A percentile compares a stretch with the other conserved stretches of the same genome.
These are phyloP conservation scores for Tragopan temminckii DNA, from an alignment of 2,797 vertebrate species.

Conservation along the genomic window DNA sequence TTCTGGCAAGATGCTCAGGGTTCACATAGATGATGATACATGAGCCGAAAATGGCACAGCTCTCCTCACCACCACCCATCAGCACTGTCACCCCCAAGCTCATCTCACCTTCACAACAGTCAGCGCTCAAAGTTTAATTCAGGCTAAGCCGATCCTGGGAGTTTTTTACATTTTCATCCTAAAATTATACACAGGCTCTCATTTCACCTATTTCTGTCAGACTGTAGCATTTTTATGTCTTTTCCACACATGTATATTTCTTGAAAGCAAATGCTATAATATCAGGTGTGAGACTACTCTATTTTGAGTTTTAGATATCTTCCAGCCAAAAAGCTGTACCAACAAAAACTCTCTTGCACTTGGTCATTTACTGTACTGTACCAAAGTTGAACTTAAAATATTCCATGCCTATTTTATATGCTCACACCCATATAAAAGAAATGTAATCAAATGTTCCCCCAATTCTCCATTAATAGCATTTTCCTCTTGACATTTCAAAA, in stretches of 20 bases:
- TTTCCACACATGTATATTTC: conserved; percentile 65
- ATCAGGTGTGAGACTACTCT: conserved; percentile 74
- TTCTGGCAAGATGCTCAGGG: conserved; percentile 48
- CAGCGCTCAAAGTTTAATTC: conserved; percentile 58
- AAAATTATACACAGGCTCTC: conserved; percentile 65
- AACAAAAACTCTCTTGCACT: conserved; percentile 71
- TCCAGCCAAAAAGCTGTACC: conserved; percentile 76
- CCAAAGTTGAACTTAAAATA: conserved; percentile 58
- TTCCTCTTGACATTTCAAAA: background rate
- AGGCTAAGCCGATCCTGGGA: conserved; percentile 47
- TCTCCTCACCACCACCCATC: conserved; percentile 33
- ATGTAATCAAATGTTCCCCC: conserved; percentile 32
- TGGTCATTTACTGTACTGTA: conserved; percentile 58
- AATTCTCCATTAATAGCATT: background rate
- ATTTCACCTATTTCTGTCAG: conserved; percentile 58
- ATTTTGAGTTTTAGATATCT: conserved; percentile 61
- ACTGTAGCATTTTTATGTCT: conserved; percentile 66
- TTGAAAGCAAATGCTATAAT: conserved; percentile 73
- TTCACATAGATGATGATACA: conserved; percentile 31
- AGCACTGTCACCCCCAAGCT: conserved; percentile 47
- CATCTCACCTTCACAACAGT: conserved; percentile 49
- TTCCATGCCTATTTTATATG: conserved; percentile 40
- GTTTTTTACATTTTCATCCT: conserved; percentile 31
- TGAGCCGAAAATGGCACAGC: background rate
- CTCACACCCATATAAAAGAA: conserved; percentile 44